These are phyloP conservation scores for Pipa parva DNA, from an alignment of 2,113 vertebrate genomes.

Conservation along the genomic window DNA sequence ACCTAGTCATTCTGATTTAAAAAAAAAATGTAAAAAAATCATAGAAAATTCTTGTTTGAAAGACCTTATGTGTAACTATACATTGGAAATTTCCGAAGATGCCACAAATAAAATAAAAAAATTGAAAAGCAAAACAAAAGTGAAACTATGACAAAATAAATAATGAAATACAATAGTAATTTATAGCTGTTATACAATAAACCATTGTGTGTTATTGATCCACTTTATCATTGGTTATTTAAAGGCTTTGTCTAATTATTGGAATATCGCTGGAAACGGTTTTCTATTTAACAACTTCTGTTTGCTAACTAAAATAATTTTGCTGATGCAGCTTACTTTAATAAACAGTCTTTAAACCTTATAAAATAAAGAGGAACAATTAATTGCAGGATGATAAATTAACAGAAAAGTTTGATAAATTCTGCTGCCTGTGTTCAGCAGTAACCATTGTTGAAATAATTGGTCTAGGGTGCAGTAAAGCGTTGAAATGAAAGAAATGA, in stretches of 20 bases:
- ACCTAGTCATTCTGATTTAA: too few species aligned
- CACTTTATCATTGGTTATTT: background rate
- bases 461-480: background rate
- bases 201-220: background rate
- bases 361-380: conserved; percentile 16
- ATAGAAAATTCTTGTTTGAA: too few species aligned
- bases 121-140: too few species aligned
- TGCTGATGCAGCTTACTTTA: background rate
- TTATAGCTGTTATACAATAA: background rate
- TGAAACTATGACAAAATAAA: too few species aligned
- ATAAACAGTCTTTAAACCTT: conserved; percentile 13
- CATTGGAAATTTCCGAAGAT: too few species aligned
- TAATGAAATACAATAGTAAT: too few species aligned
- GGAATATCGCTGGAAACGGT: background rate
- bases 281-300: background rate
- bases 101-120: too few species aligned
- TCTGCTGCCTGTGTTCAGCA: background rate
- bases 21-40: too few species aligned
- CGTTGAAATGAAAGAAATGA: background rate
- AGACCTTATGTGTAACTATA: too few species aligned
- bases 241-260: background rate
- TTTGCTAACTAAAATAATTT: background rate
- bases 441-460: conserved; percentile 11
- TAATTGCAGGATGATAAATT: conserved; percentile 26
- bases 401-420: conserved; percentile 16